phyloP scores from a whole-genome alignment of 2,888 invertebrate species.

The Morpho achilles region DNA sequence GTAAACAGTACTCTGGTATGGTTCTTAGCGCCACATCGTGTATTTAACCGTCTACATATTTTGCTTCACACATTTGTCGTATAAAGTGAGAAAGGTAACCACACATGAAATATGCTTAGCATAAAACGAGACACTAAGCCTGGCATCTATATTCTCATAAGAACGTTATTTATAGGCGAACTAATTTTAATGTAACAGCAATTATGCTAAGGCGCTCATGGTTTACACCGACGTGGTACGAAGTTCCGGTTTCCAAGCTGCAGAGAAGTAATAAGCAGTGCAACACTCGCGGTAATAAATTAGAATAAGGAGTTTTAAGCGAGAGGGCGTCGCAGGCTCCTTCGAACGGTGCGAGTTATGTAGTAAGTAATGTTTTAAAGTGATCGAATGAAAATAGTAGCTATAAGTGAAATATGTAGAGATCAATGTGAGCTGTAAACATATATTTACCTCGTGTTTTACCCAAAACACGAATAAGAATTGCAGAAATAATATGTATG shows the following conservation, averaged over 20 bases:
- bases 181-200: conserved; percentile 72
- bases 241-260: conserved; percentile 68
- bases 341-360: conserved; percentile 32
- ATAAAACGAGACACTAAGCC: conserved; percentile 23
- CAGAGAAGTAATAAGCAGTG: conserved; percentile 74
- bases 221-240: conserved; percentile 73
- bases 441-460: too few relatives aligned
- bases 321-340: conserved; percentile 43
- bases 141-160: conserved; percentile 52
- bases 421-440: too few relatives aligned
- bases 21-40: too few relatives aligned
- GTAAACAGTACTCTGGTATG: too few relatives aligned
- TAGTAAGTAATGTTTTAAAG: conserved; percentile 13
- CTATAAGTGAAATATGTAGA: too few relatives aligned
- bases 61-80: too few relatives aligned
- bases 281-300: conserved; percentile 70
- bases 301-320: conserved; percentile 73
- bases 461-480: too few relatives aligned
- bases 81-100: conserved; percentile 5
- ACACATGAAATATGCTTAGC: conserved; percentile 20
- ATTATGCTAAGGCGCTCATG: conserved; percentile 74
- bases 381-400: conserved; percentile 15
- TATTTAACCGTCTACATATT: too few relatives aligned
- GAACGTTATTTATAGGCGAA: conserved; percentile 68
- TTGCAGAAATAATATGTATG: too few relatives aligned